Evolutionary conservation across 2,888 invertebrate genomes (phyloP).

Genomic region (Ormyrus rosae): DNA sequence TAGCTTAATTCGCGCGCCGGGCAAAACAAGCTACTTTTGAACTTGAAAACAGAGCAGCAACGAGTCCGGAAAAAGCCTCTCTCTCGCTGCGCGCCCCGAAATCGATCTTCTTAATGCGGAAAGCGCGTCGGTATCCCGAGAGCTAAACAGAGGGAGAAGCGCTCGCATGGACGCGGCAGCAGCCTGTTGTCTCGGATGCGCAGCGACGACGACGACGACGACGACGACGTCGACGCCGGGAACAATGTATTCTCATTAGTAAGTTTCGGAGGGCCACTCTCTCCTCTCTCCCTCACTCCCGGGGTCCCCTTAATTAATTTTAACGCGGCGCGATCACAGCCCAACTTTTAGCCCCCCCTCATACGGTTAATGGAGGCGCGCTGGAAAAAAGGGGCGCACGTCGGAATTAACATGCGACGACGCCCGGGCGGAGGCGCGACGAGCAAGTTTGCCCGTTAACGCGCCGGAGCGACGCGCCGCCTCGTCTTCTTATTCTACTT

Average conservation of each 20-base stretch:
- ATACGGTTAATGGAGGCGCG: slow-evolving; percentile 45
- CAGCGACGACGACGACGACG: slow-evolving; percentile 3
- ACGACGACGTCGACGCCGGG: slow-evolving; percentile 27
- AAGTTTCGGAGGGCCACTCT: slow-evolving; percentile 50
- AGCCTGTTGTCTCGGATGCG: slow-evolving; percentile 2
- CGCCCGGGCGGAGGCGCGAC: neutral
- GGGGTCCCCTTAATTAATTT: slow-evolving; percentile 60
- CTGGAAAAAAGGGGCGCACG: slow-evolving; percentile 26
- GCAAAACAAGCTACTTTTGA: too few relatives aligned
- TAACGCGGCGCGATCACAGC: slow-evolving; percentile 55
- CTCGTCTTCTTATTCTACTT: too few relatives aligned
- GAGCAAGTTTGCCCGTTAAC: slow-evolving; percentile 35
- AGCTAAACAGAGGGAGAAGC: slow-evolving; percentile 17
- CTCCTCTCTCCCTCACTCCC: neutral
- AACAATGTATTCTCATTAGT: slow-evolving; percentile 61
- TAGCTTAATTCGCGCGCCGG: too few relatives aligned
- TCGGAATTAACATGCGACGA: slow-evolving; percentile 52
- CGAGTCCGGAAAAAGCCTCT: too few relatives aligned
- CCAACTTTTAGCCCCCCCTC: slow-evolving; percentile 56
- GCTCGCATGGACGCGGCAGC: neutral
- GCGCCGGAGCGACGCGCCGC: slow-evolving; percentile 3
- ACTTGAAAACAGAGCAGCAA: too few relatives aligned
- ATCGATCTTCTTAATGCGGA: slow-evolving; percentile 48
- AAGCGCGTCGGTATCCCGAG: slow-evolving; percentile 27
- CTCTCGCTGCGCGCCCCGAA: neutral